Base-by-base conservation (phyloP, 2,888 invertebrate species). In the Neoaliturus tenellus region DNA sequence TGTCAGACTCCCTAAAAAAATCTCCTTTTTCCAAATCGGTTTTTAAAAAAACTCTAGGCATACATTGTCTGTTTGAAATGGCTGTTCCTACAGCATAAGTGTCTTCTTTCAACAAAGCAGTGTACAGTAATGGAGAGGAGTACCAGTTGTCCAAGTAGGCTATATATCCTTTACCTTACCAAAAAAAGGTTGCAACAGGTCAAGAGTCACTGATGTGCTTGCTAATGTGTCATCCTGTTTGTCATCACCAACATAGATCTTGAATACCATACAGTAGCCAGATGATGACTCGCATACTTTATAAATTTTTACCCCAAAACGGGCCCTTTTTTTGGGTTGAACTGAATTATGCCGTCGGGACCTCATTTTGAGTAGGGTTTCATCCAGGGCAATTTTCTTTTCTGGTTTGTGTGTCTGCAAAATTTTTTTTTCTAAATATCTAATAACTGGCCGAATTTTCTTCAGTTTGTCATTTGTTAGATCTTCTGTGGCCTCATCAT, bases 281-380 rank as follows among this genome's bases (percentile, higher is more conserved):
- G 67, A 41, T 23, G 35, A 33, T 28, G 75, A 75, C 14, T 83
- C 78, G 83, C 89, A 89, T n/a, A 88, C 71, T 85, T 89, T 88
- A 81, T 89, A 89, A 39, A 90, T 28, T 86, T 90, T 89, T 25
- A 89, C 84, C 0, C 89, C 89, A 80, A 89, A 90, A 78, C 87
- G 87, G 80, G 89, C 88, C 20, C 86, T 71, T 85, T 89, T 89
- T 41, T 86, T 87, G 83, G 88, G 44, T 89, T 89, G 82, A 89
- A 89, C 83, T 89, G 89, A 0, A 87, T 87, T 83, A 89, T 89
- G 25, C 67, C 25, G 85, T 69, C 89, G 83, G 12, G 89, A 89
- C 44, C 88, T 85, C 88, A 88, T 89, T 28, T 89, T 88, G 33
- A 90, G 86, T 88, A 89, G 88, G 48, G 87, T 86, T 85, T 90